A percentile compares a stretch with the other conserved stretches of the same genome.
Evolutionary conservation across 2,888 invertebrate genomes (phyloP).

Genomic region (Spisula solida): DNA sequence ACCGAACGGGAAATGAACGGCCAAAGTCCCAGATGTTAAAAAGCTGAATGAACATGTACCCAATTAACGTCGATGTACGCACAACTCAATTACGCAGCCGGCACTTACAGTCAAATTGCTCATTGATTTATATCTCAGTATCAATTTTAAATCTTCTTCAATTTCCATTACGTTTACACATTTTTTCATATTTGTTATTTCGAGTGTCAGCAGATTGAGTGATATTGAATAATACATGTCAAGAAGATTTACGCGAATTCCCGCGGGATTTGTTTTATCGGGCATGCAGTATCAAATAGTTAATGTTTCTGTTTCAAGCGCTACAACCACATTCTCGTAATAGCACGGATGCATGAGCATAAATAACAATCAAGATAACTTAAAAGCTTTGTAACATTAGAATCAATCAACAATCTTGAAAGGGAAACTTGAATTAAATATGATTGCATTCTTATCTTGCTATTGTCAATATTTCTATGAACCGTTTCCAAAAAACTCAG

Average conservation of each 20-base stretch:
- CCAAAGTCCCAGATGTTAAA: too few relatives aligned
- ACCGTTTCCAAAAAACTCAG: background rate
- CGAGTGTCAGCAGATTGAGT: background rate
- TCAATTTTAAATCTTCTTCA: too few relatives aligned
- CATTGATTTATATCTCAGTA: too few relatives aligned
- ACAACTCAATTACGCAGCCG: too few relatives aligned
- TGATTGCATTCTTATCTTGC: background rate
- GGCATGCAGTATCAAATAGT: background rate
- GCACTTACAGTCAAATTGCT: too few relatives aligned
- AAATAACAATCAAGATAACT: background rate
- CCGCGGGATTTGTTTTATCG: background rate
- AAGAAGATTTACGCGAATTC: background rate
- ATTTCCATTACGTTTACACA: background rate
- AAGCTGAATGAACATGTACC: too few relatives aligned
- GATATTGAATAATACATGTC: background rate
- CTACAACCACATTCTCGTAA: background rate
- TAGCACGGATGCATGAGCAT: background rate
- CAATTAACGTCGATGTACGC: too few relatives aligned
- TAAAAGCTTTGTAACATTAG: constrained; percentile 9
- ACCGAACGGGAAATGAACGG: too few relatives aligned
- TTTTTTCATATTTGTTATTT: background rate
- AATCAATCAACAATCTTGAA: background rate
- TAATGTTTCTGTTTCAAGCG: background rate
- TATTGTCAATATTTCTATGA: background rate
- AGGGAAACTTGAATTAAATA: background rate